Conservation (phyloP, 2,113 vertebrate species). For the Catharus minimus region DNA sequence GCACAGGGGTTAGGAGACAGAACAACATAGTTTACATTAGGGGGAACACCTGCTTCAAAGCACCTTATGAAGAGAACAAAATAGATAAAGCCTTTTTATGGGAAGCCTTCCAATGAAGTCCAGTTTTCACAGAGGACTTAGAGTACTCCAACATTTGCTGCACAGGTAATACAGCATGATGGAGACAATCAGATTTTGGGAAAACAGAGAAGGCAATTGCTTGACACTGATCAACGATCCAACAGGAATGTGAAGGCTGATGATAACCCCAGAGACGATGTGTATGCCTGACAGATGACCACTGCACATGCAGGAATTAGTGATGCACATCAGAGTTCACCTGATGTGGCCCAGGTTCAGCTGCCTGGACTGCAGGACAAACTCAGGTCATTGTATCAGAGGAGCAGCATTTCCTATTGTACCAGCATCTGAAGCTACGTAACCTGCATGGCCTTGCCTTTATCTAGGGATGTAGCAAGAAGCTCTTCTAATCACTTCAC, state of each 20-base stretch:
- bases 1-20: neutral
- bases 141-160: neutral
- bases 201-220: neutral
- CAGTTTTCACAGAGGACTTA: neutral
- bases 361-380: neutral
- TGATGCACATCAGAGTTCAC: neutral
- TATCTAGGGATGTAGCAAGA: neutral
- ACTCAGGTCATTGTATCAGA: neutral
- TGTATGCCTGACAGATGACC: neutral
- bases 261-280: neutral
- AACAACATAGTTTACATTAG: neutral
- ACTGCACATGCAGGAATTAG: neutral
- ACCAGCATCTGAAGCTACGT: neutral
- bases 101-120: neutral
- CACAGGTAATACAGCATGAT: neutral
- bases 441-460: neutral
- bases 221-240: neutral
- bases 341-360: neutral
- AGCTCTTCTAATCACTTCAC: neutral
- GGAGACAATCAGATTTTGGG: neutral
- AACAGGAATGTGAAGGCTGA: neutral
- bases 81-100: neutral
- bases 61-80: neutral
- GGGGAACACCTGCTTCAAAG: neutral
- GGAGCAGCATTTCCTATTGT: neutral